Base-by-base conservation (phyloP, 2,797 vertebrate genomes). In the Enteromius paludinosus region DNA sequence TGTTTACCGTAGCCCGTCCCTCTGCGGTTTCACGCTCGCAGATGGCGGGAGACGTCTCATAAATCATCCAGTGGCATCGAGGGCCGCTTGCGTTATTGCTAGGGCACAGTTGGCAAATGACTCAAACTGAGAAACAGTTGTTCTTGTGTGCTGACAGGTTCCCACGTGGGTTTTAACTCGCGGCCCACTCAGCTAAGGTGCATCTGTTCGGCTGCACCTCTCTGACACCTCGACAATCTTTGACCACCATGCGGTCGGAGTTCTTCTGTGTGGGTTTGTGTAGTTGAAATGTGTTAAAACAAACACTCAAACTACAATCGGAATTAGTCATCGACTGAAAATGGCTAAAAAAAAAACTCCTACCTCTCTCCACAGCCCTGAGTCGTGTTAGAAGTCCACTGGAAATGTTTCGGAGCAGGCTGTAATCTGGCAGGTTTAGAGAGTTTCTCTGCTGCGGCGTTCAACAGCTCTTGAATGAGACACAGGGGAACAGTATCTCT, bases 81-180 rank as follows among this genome's bases (percentile, higher is more conserved):
- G 64, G 41, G 25, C 77, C 11, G 54, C 45, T 54, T 56, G 61
- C 28, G 47, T 66, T 79, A 33, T 47, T 72, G 78, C 80, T 76
- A 47, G 71, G 65, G 82, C 71, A 56, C 82, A 78, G 82, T 77
- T 85, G 85, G 79, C 82, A 38, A 81, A 81, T 70, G 82, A 81
- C 52, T 82, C 61, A 79, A 83, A 85, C 85, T 80, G 81, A 85
- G 81, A 84, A 84, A 77, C 88, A 85, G 87, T 87, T 88, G 84
- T 85, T 86, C 83, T 79, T 83, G 75, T 65, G 33, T 54, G 47
- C 83, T 82, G 83, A 81, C 83, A 86, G 81, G 78, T 87, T 87
- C 77, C 77, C 83, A 85, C 52, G 38, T 83, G 82, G 74, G 65
- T 83, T 84, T 77, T 72, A 82, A 49, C 66, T 83, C 41, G 59